Percentiles rank a stretch among this genome's conserved stretches.
These are phyloP conservation scores for Semaprochilodus insignis DNA, from an alignment of 2,797 vertebrate species.

Conservation along the genomic window DNA sequence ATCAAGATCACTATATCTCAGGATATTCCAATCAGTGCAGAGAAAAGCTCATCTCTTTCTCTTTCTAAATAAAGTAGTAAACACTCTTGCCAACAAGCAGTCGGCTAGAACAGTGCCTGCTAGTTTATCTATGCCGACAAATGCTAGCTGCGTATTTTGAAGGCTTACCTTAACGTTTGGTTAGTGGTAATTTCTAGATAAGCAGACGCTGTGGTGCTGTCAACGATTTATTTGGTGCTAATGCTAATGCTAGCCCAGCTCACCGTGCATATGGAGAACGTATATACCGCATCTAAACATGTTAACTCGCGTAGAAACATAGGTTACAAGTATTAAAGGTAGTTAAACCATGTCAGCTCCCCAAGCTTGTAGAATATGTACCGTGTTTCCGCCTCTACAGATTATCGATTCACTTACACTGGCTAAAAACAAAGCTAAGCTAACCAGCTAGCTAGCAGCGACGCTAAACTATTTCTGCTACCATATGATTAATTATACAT, in stretches of 20 bases:
- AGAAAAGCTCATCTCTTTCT: not conserved
- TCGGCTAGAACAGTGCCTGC: not conserved
- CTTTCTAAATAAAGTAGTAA: not conserved
- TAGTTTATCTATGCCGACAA: not conserved
- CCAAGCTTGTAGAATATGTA: not conserved
- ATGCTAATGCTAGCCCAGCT: not conserved
- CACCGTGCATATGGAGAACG: not conserved
- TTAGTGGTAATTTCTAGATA: not conserved
- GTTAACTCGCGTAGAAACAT: not conserved
- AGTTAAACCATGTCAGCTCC: not conserved
- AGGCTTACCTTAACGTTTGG: no score
- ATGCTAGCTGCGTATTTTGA: not conserved
- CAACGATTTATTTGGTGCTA: not conserved
- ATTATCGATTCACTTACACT: not conserved
- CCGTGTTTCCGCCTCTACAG: not conserved
- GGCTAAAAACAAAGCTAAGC: slow-evolving; percentile 5
- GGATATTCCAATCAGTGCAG: no score
- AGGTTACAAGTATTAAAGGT: not conserved
- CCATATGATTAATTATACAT: not conserved
- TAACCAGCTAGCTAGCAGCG: not conserved
- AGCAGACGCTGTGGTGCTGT: not conserved
- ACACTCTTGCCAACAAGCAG: not conserved
- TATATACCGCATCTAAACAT: not conserved
- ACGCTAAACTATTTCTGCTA: not conserved
- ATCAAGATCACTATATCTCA: no score